A percentile compares a stretch with the other conserved stretches of the same genome.
These are phyloP conservation scores for Circaetus cinerascens DNA, from an alignment of 2,113 vertebrate species.

Conservation along the genomic window DNA sequence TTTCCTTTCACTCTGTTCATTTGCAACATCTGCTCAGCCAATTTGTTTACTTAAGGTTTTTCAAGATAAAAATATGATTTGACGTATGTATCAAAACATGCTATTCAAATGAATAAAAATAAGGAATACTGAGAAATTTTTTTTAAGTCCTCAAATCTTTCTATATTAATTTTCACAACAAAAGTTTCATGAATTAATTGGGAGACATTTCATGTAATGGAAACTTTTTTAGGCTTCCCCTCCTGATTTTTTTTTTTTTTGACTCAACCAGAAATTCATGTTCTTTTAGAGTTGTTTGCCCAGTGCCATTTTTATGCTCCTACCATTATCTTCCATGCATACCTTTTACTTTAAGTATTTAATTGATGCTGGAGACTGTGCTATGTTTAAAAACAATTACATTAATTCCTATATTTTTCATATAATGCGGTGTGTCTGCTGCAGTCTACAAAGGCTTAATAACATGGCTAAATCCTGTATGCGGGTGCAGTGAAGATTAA, in stretches of 20 bases:
- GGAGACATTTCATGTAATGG: neutral
- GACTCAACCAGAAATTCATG: neutral
- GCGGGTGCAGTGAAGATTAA: neutral
- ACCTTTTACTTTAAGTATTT: neutral
- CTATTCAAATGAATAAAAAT: neutral
- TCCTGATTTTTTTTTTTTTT: neutral
- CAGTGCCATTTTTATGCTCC: neutral
- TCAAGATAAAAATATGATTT: neutral
- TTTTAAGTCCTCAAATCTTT: neutral
- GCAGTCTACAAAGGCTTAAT: constrained; percentile 10
- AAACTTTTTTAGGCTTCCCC: neutral
- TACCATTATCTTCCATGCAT: neutral
- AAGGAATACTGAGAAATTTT: neutral
- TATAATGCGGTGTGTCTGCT: neutral
- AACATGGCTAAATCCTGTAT: neutral
- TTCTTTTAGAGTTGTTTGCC: neutral
- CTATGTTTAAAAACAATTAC: neutral
- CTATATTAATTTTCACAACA: neutral
- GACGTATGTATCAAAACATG: neutral
- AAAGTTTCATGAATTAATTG: neutral
- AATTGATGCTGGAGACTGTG: neutral
- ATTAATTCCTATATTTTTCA: neutral
- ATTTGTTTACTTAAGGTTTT: neutral
- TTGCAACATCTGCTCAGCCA: neutral
- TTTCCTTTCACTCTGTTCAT: neutral